A percentile compares a stretch with the other conserved stretches of the same genome.
Conservation (phyloP, 1,140 invertebrate species). For the Drosophila triauraria region DNA sequence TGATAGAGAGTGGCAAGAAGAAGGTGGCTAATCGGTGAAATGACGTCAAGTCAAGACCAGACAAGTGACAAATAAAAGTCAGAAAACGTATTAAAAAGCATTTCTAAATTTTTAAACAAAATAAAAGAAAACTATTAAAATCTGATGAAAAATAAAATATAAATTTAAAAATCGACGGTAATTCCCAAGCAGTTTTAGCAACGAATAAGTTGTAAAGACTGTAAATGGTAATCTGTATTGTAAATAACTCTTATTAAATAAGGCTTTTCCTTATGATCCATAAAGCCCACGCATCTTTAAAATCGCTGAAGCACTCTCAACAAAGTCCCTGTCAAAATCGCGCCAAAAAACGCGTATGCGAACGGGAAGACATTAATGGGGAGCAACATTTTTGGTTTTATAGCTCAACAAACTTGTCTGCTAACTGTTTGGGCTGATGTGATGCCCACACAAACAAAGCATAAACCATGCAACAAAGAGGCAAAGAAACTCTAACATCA, state of each 20-base stretch:
- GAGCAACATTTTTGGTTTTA: conserved; percentile 67
- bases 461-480: conserved; percentile 59
- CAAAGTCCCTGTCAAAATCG: conserved; percentile 8
- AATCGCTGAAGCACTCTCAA: neutral
- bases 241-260: neutral
- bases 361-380: conserved; percentile 16
- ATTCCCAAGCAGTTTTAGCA: neutral
- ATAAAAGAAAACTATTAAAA: conserved; percentile 1
- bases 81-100: conserved; percentile 35
- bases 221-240: neutral
- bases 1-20: conserved; percentile 13
- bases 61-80: conserved; percentile 47
- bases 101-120: neutral
- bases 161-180: neutral
- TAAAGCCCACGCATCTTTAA: conserved; percentile 2
- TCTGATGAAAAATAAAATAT: neutral
- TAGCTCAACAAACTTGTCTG: conserved; percentile 60
- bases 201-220: no score
- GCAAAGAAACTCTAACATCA: conserved; percentile 36
- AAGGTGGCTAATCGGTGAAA: conserved; percentile 29
- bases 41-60: conserved; percentile 41
- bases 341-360: conserved; percentile 3
- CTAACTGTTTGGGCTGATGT: conserved; percentile 19
- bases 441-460: conserved; percentile 45
- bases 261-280: no score